These are phyloP conservation scores for Araneus ventricosus DNA, from an alignment of 1,140 invertebrate species.

Conservation along the genomic window DNA sequence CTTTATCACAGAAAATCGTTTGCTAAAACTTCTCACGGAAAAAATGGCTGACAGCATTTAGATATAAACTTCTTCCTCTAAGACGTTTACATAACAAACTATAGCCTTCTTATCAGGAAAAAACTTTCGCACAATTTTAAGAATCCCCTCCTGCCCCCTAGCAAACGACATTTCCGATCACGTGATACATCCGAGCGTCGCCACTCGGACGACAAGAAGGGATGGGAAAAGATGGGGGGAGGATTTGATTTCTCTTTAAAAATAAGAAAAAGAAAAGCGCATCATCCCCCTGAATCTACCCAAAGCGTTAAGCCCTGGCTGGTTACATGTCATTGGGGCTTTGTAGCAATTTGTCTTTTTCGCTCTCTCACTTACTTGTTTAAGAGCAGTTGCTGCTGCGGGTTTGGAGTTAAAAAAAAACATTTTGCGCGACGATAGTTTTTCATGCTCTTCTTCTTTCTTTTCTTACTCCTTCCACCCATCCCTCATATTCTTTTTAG, in stretches of 20 bases:
- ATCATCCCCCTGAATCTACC: conserved; percentile 7
- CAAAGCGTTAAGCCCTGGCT: conserved; percentile 16
- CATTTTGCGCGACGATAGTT: conserved; percentile 3
- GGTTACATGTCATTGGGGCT: conserved; percentile 37
- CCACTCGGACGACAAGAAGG: conserved; percentile 7
- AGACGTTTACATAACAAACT: conserved; percentile 22
- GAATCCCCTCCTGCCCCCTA: background rate
- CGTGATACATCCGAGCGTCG: background rate
- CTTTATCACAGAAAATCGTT: background rate
- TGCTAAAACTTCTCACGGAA: background rate
- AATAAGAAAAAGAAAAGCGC: no score
- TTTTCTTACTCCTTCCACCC: background rate
- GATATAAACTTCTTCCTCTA: background rate
- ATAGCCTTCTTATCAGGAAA: background rate
- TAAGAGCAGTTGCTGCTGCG: background rate
- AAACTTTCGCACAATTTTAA: conserved; percentile 20
- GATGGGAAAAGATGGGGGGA: no score
- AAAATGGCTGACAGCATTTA: conserved; percentile 3
- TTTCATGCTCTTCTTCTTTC: conserved; percentile 11
- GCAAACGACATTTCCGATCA: conserved; percentile 4
- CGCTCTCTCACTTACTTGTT: background rate
- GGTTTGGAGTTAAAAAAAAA: background rate
- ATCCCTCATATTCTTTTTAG: background rate
- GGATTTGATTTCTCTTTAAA: conserved; percentile 12
- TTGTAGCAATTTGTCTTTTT: conserved; percentile 50